These are phyloP conservation scores for Stratiomys singularior DNA, from an alignment of 2,888 invertebrate genomes.

Conservation along the genomic window DNA sequence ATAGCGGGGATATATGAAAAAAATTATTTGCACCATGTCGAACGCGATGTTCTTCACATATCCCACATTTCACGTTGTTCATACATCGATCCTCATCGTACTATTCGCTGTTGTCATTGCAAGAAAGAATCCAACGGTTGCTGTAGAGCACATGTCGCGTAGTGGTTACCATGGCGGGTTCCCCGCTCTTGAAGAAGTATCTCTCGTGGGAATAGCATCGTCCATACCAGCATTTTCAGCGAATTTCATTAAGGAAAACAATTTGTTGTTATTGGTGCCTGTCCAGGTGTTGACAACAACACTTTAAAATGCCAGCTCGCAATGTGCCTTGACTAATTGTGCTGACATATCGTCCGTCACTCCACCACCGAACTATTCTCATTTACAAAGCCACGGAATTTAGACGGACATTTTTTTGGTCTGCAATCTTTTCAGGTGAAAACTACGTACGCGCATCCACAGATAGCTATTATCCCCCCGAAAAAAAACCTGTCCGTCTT, in stretches of 20 bases:
- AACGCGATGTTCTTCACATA: background rate
- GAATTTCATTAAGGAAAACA: slow-evolving; percentile 21
- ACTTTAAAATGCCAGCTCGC: slow-evolving; percentile 13
- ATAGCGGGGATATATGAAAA: background rate
- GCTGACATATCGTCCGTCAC: slow-evolving; percentile 11
- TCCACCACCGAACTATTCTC: background rate
- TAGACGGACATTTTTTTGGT: background rate
- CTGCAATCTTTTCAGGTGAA: background rate
- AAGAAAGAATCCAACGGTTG: slow-evolving; percentile 7
- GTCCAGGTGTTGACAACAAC: slow-evolving; percentile 30
- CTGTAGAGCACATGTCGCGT: slow-evolving; percentile 18
- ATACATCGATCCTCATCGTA: too few species aligned
- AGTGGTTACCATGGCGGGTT: background rate
- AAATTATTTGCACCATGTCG: background rate
- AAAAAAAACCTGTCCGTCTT: slow-evolving; percentile 21
- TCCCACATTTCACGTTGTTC: background rate
- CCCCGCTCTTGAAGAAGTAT: background rate
- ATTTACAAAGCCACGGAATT: background rate
- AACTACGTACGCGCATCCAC: too few species aligned
- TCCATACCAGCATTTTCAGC: background rate
- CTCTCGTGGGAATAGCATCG: slow-evolving; percentile 18
- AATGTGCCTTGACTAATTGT: slow-evolving; percentile 22
- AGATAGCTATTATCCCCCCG: background rate
- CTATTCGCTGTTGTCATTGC: background rate
- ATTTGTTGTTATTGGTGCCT: slow-evolving; percentile 8